Conservation (phyloP, 2,888 invertebrate species). For the Xestia xanthographa region DNA sequence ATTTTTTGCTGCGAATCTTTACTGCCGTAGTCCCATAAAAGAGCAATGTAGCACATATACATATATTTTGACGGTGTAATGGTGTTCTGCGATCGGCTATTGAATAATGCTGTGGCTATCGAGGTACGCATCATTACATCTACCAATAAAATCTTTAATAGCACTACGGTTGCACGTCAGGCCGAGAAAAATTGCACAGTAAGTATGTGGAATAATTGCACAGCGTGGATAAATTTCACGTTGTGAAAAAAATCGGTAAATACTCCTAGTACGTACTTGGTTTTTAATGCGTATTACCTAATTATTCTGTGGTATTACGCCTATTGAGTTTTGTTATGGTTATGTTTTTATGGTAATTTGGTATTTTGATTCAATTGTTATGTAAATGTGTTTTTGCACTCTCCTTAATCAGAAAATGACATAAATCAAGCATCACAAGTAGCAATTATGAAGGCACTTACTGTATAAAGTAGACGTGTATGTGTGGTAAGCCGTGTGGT, state of each 20-base stretch:
- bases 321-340: slow-evolving; percentile 21
- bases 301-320: no score
- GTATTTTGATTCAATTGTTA: slow-evolving; percentile 24
- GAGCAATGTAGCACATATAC: slow-evolving; percentile 40
- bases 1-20: slow-evolving; percentile 37
- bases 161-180: slow-evolving; percentile 43
- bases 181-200: slow-evolving; percentile 43
- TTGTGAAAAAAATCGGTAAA: slow-evolving; percentile 24
- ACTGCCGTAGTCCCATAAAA: slow-evolving; percentile 31
- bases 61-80: slow-evolving; percentile 48
- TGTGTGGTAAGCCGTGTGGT: no score
- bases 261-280: neutral
- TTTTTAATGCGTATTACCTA: slow-evolving; percentile 28
- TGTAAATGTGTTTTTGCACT: neutral
- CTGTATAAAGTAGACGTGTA: neutral
- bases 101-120: slow-evolving; percentile 54
- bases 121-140: slow-evolving; percentile 61
- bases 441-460: neutral
- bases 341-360: slow-evolving; percentile 8
- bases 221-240: slow-evolving; percentile 17
- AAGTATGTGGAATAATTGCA: slow-evolving; percentile 13
- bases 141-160: slow-evolving; percentile 68
- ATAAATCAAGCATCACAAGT: neutral
- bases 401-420: neutral
- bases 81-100: slow-evolving; percentile 42